Evolutionary conservation across 2,113 vertebrate genomes (phyloP), one percentile per base, ranked within the genome.

Genomic region (Cyphomyrus discorhynchus): DNA sequence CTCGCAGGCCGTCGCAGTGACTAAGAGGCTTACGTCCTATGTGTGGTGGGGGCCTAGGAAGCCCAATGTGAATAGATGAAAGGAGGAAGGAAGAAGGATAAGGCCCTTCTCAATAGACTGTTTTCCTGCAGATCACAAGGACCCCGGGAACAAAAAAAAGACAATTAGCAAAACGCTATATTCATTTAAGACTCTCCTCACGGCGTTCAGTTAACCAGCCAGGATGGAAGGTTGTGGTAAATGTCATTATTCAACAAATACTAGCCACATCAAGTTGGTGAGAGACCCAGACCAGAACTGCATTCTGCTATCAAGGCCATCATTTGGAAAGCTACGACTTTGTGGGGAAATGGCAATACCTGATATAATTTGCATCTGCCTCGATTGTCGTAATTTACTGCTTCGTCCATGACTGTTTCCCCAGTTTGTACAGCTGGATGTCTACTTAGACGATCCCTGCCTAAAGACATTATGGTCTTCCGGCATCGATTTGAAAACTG

Each of bases 1-100:
- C 87, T 90, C 42, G 27, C 86, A 52, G 70, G 74, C 90, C 88
- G 47, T 80, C 87, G 89, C 89, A 90, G 86, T 24, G 74, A 90
- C 21, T 95, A 95, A 95, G 93, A 95, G 91, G 95, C 94, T 95
- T 94, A 95, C 88, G 92, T 92, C 89, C 92, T 93, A 39, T 53
- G 87, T 91, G 5, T 50, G 86, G 92, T 74, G 88, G 90, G 74
- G 88, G 91, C 90, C 91, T 93, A 94, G 92, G 93, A 86, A 92
- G 90, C 49, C 53, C 31, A 1, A 39, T 58, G 86, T 91, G 92
- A 93, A 92, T 92, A 39, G 90, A 91, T 88, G 80, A 88, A 89
- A 88, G 87, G 74, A 88, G 86, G 86, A 84, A 53, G 47, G 90
- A 90, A 91, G 92, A 93, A 93, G 92, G 91, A 92, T 89, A 90